Base-by-base conservation (phyloP, 2,888 invertebrate species). In the Drosophila sordidula region DNA sequence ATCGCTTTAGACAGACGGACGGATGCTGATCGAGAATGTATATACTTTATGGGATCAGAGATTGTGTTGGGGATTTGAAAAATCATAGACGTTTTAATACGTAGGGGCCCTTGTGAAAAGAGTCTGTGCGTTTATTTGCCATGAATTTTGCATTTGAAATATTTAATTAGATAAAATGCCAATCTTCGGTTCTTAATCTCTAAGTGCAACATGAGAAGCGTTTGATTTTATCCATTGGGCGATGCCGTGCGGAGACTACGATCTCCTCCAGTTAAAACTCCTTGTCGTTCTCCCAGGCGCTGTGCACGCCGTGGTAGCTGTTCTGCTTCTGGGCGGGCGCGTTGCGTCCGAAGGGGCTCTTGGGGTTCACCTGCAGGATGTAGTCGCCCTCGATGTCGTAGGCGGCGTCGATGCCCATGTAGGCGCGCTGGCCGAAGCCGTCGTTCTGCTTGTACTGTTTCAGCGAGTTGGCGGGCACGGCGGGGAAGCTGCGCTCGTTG, bases 401-500 rank as follows among this genome's bases (percentile, higher is more conserved):
- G n/a, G 88, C 86, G 45, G 89, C 73, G 29, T 70, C 78, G 52
- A 90, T 87, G 38, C 92, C 92, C 92, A 92, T 92, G 66, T 90
- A 89, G 58, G 90, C 75, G 50, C 89, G 90, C 70, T 80, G 77
- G 42, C 89, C 90, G 49, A 84, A 71, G 34, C 91, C 91, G n/a
- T 89, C 83, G 46, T 84, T 82, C 55, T 87, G 80, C 56, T 91
- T 89, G 76, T 91, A 90, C 61, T 90, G 84, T 22, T 87, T 64
- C 45, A 90, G 63, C 0, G 92, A 92, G 50, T 80, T 89, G 70
- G 92, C 91, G 14, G 79, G 77, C 0, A 89, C 89, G 18, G 90
- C 91, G 46, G 92, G 89, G 87, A 92, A 92, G 73, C 87, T 91
- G 58, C 86, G 89, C 70, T 91, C 92, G 34, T 88, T 87, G 12